Base-by-base conservation (phyloP, 2,113 vertebrate species). In the Morone saxatilis region DNA sequence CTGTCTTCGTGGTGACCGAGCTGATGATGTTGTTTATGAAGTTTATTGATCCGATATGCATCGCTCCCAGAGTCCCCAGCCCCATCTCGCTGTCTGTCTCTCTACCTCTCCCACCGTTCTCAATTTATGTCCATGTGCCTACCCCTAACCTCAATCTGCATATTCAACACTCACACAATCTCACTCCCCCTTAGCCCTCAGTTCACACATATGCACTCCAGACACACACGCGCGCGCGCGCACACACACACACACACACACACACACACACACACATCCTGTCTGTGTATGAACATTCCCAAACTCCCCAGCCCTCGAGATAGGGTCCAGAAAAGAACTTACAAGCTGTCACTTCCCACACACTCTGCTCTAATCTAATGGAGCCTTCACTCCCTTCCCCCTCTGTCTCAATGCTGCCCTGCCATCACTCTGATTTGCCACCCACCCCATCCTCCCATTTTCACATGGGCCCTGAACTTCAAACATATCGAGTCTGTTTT, bases 1-100 rank as follows among this genome's bases (percentile, higher is more conserved):
- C 89, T 94, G 90, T 94, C 88, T 90, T 89, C 77, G 75, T 85
- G 77, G 88, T 84, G 86, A 91, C 92, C 82, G 75, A 69, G 91
- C 86, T 92, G 91, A 94, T 94, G 93, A 93, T 94, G 88, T 90
- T 70, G 89, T 94, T 94, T 92, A 91, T 93, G 89, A 91, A 93
- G 91, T 90, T 92, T 93, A 94, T 94, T 91, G 91, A 94, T 94
- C 90, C 72, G 85, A 91, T 92, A 86, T 91, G 91, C 90, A 85
- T 81, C 80, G 16, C 80, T 92, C 90, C 86, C 89, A 74, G 68
- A 85, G 68, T 90, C 91, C 87, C 88, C 69, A 11, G 78, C 61
- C 76, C 86, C 76, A 78, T 89, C 87, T 86, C 74, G 3, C 71
- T 83, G 81, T 91, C 85, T 78, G 81, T 84, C 81, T 78, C 9